Conservation (phyloP, 2,888 invertebrate genomes). For the Mimumesa dahlbomi region DNA sequence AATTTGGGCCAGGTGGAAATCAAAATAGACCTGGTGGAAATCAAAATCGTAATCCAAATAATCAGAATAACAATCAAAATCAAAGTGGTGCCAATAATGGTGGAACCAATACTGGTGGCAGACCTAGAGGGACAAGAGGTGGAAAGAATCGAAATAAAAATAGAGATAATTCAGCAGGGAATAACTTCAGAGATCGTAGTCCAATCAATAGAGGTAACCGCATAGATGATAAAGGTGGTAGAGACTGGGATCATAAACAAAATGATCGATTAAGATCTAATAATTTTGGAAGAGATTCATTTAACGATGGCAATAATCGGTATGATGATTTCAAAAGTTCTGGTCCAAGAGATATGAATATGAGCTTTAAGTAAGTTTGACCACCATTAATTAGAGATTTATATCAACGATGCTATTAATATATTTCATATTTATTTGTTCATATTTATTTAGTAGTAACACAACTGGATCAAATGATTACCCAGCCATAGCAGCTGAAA, state of each 20-base stretch:
- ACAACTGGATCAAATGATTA: conserved; percentile 67
- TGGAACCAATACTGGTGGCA: conserved; percentile 45
- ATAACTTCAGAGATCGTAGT: conserved; percentile 76
- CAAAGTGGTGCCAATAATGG: conserved; percentile 50
- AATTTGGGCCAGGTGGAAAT: conserved; percentile 57
- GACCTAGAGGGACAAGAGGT: conserved; percentile 67
- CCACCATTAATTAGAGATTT: background rate
- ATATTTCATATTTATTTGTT: background rate
- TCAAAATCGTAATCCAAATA: conserved; percentile 66
- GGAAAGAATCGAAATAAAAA: conserved; percentile 75
- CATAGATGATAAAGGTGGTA: conserved; percentile 61
- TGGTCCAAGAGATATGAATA: conserved; percentile 62
- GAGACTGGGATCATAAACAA: conserved; percentile 72
- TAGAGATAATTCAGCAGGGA: conserved; percentile 61
- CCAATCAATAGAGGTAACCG: conserved; percentile 71
- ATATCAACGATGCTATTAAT: no score
- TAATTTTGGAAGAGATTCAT: conserved; percentile 69
- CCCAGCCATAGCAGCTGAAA: conserved; percentile 81
- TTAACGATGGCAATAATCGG: conserved; percentile 70
- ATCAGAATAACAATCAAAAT: conserved; percentile 59
- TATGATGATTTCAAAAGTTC: conserved; percentile 73
- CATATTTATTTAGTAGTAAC: conserved; percentile 38
- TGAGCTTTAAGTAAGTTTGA: conserved; percentile 71
- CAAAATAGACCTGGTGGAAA: conserved; percentile 55
- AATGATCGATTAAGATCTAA: conserved; percentile 66